phyloP scores from a whole-genome alignment of 2,797 vertebrate species.

The Sebastes glaucus region DNA sequence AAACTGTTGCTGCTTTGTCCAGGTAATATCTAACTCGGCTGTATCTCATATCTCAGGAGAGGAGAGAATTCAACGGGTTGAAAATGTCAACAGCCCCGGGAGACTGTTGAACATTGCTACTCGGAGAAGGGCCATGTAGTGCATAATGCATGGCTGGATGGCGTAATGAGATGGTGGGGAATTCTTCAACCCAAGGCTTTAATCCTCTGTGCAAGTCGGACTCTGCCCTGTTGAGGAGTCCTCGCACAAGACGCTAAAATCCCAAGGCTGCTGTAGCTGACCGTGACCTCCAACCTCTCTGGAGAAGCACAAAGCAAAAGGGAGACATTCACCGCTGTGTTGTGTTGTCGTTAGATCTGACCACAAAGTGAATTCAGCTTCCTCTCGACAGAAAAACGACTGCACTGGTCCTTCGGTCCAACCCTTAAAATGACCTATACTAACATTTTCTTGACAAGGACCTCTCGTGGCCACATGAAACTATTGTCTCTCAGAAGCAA shows the following conservation, averaged over 20 bases:
- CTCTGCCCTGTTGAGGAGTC: not conserved
- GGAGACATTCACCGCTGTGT: not conserved
- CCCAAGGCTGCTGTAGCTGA: not conserved
- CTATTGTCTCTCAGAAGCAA: not conserved
- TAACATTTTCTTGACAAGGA: not conserved
- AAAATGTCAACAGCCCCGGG: slow-evolving; percentile 60
- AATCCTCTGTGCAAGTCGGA: not conserved
- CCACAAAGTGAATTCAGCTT: not conserved
- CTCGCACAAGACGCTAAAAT: slow-evolving; percentile 7
- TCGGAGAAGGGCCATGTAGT: slow-evolving; percentile 10
- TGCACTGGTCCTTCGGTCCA: not conserved
- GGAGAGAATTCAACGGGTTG: slow-evolving; percentile 47
- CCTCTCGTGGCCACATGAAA: not conserved
- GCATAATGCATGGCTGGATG: slow-evolving; percentile 33
- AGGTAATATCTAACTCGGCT: slow-evolving; percentile 36
- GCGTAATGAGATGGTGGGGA: slow-evolving; percentile 20
- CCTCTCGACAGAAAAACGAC: not conserved
- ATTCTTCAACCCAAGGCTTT: slow-evolving; percentile 15
- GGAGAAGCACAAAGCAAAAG: not conserved
- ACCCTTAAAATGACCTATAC: not conserved
- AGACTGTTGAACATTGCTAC: slow-evolving; percentile 38
- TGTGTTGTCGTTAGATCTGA: not conserved
- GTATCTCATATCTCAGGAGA: slow-evolving; percentile 58
- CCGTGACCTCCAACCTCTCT: not conserved
- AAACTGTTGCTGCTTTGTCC: slow-evolving; percentile 58